Evolutionary conservation across 2,797 vertebrate species (phyloP), one percentile per base, ranked within the genome.

Genomic region (Sitta carolinensis): DNA sequence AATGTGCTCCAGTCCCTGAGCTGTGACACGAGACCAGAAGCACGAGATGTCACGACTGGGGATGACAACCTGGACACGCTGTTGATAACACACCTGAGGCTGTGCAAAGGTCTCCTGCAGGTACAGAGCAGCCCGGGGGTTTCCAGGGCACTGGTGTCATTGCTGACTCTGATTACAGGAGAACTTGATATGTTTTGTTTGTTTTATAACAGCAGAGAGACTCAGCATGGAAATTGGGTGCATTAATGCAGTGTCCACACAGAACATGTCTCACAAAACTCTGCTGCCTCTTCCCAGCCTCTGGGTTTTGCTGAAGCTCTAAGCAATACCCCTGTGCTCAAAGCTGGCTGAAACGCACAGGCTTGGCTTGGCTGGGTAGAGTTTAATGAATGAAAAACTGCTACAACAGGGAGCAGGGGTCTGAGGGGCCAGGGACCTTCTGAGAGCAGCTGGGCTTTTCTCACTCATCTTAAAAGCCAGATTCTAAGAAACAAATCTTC

Each of bases 101-200:
- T 98, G 82, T 99, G 99, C 95, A 98, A 97, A 93, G 97, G 97
- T 67, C 98, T 99, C 90, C 92, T 99, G 80, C 97, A 98, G 98
- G 98, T 99, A 96, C 92, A 92, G 38, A 79, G 55, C 32, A 59
- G 38, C 58, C 32, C 38, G 5, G 40, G 67, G 76, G 3, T 18
- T 89, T 58, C 54, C 63, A 66, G 54, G 54, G 43, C 32, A 20
- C 54, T 52, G 48, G 5, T 69, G 34, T 20, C 23, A 4, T 1
- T 73, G 36, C 2, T 70, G 43, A 13, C 32, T 45, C 45, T 52
- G 45, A 13, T 75, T 26, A 6, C 1, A 13, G 59, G 10, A 66
- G 47, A 67, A 19, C 16, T 21, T 16, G 40, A 2, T 25, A 5
- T 3, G 21, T 17, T 43, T 16, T 51, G 54, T 38, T 63, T 73